Base-by-base conservation (phyloP, 2,888 invertebrate species). In the Iselma pallidipennis region DNA sequence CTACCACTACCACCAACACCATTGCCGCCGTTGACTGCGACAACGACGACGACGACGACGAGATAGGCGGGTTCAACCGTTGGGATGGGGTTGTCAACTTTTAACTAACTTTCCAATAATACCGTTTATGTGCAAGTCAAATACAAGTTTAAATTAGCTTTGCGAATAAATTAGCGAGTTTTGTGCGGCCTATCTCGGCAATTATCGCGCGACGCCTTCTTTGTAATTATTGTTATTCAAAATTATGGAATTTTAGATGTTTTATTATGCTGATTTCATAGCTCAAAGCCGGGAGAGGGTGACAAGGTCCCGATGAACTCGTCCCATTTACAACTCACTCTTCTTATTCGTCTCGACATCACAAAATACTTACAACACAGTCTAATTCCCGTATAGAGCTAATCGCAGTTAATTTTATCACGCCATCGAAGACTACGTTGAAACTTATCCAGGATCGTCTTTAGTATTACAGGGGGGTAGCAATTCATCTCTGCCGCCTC, bases 111-210 rank as follows among this genome's bases (percentile, higher is more conserved):
- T 80, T 80, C 80, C 80, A 80, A 81, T 80, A 81, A 78, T 78
- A 80, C 79, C 80, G 80, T 80, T 81, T 81, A 81, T 79, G 80
- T 78, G 79, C 80, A 82, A 82, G 81, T 82, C 80, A 82, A 82
- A 82, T 81, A 82, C 81, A 82, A 82, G 78, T 82, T 81, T 81
- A 81, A 82, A 82, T 82, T 82, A 81, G 81, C 80, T 80, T 79
- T 78, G 75, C 77, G 81, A 81, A 81, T 81, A 81, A 81, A 81
- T 82, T 81, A 81, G 77, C 76, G 78, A 80, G 78, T 80, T 80
- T 77, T 78, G 80, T 78, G 80, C 79, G 79, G 81, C 80, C 80
- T 80, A 81, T 81, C 81, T 81, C 78, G 78, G 78, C 81, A 80
- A 81, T 81, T 81, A 81, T 80, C 76, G 75, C 75, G 75, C 78